Base-by-base conservation (phyloP, 2,113 vertebrate genomes). In the Cariama cristata region DNA sequence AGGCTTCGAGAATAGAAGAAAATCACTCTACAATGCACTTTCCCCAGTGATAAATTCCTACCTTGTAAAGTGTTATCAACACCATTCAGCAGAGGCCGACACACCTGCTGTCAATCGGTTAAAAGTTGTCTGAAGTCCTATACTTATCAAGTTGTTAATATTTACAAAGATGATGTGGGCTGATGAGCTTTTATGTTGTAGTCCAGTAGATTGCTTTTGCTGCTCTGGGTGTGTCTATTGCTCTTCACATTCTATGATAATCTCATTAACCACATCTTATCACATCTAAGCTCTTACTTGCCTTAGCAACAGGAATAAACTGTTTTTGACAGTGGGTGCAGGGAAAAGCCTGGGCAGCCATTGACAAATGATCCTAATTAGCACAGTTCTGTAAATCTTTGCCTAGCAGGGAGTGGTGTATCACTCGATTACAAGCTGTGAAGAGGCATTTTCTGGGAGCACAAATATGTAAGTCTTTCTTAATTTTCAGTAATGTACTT, bases 301-400 rank as follows among this genome's bases (percentile, higher is more conserved):
- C 1, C 0, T 86, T 90, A 86, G 77, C 66, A 86, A 77, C 14
- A 27, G 81, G 64, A 12, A 22, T 23, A 55, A 93, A 11, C 59
- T 86, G 24, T 8, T 96, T 79, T 60, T 86, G 81, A 88, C 69
- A 59, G 85, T 62, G 63, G 38, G 88, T 1, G 2, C 58, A 72
- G 71, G 63, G 68, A 80, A 40, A 52, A 8, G 14, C 76, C 69
- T 63, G 90, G 76, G 45, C 45, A 76, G 38, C 76, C 23, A 3
- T 33, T 97, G 93, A 92, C 59, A 88, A 97, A 97, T 71, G 87
- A 28, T 79, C 55, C 76, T 83, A 85, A 95, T 97, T 89, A 95
- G 45, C 64, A 50, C n/a, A n/a, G 49, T 81, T 96, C 24, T 92
- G 77, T 74, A 90, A 92, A 90, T 83, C 86, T 86, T 56, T 92